These are phyloP conservation scores for Caenorhabditis sp. DNA, from an alignment of 2,888 invertebrate species.

Conservation along the genomic window DNA sequence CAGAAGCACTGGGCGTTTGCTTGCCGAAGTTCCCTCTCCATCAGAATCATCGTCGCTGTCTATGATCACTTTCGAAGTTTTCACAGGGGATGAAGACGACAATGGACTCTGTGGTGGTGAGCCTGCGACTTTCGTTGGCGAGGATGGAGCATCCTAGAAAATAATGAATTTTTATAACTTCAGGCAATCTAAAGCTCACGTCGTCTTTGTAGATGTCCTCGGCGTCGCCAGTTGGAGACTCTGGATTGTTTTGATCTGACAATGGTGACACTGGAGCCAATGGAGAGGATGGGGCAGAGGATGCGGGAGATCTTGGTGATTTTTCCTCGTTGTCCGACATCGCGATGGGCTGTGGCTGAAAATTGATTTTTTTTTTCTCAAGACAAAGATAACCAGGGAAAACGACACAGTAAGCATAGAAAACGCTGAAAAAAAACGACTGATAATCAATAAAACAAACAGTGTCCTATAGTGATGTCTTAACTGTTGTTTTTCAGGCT, in stretches of 20 bases:
- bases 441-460: neutral
- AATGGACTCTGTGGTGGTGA: conserved; percentile 1
- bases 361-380: neutral
- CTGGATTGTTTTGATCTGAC: conserved; percentile 36
- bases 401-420: too few species aligned
- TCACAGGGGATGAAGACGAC: conserved; percentile 35
- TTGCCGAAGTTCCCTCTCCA: conserved; percentile 15
- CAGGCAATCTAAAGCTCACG: neutral
- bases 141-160: neutral
- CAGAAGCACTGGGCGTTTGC: conserved; percentile 42
- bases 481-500: too few species aligned
- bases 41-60: conserved; percentile 59
- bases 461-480: too few species aligned
- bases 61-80: conserved; percentile 38
- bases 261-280: conserved; percentile 27
- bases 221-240: conserved; percentile 45
- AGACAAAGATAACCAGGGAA: too few species aligned
- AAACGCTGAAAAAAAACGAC: too few species aligned
- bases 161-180: neutral
- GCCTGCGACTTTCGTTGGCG: conserved; percentile 5
- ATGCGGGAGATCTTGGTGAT: conserved; percentile 27
- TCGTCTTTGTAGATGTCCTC: conserved; percentile 45
- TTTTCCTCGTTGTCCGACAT: conserved; percentile 43
- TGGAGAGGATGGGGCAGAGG: conserved; percentile 20
- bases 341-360: too few species aligned